These are phyloP conservation scores for Hylia prasina DNA, from an alignment of 2,113 vertebrate genomes.

Conservation along the genomic window DNA sequence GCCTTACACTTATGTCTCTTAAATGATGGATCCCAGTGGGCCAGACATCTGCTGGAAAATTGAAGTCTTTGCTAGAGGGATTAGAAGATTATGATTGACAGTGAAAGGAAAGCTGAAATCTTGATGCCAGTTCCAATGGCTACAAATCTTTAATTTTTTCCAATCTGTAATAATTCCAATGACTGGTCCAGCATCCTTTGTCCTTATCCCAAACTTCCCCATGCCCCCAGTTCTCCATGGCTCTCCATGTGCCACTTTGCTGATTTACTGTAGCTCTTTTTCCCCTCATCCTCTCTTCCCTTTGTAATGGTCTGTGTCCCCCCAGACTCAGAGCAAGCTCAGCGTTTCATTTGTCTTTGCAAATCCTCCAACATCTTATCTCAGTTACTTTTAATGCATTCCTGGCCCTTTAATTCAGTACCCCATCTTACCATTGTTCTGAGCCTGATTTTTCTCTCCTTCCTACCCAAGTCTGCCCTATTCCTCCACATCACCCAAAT, in stretches of 20 bases:
- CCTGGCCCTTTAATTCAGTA: background rate
- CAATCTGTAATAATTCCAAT: background rate
- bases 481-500: background rate
- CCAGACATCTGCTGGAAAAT: background rate
- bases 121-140: background rate
- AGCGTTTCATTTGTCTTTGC: background rate
- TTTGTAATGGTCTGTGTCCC: background rate
- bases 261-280: background rate
- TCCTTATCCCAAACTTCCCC: background rate
- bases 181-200: background rate
- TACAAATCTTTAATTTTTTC: background rate
- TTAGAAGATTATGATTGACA: background rate
- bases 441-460: background rate
- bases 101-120: background rate
- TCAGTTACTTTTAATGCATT: background rate
- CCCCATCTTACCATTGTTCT: accelerated
- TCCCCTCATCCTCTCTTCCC: background rate
- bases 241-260: background rate
- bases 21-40: background rate
- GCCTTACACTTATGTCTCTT: background rate
- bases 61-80: background rate
- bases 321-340: background rate
- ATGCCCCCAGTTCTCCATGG: background rate
- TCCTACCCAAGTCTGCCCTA: background rate
- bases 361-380: background rate